Evolutionary conservation across 2,797 vertebrate genomes (phyloP).

Genomic region (Typhlichthys eigenmanni): DNA sequence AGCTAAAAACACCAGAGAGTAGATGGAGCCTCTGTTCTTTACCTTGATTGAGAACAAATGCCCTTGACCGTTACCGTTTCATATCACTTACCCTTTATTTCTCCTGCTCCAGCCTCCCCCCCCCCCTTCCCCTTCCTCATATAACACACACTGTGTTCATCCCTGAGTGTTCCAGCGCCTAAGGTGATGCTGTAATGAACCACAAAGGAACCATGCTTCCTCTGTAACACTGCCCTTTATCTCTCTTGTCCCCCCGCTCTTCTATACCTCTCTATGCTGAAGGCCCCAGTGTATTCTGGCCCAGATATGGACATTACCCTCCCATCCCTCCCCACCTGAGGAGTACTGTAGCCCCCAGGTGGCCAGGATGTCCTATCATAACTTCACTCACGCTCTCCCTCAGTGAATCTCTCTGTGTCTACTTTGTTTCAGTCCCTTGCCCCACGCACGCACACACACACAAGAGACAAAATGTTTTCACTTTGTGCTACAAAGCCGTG

Average conservation of each 20-base stretch:
- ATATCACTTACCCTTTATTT: conserved; percentile 42
- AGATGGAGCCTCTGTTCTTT: conserved; percentile 9
- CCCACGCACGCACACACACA: conserved; percentile 13
- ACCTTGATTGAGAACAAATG: conserved; percentile 41
- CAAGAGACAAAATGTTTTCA: not conserved
- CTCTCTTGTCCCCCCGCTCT: conserved; percentile 19
- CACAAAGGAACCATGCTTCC: conserved; percentile 20
- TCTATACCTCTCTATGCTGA: not conserved
- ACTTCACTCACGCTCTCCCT: conserved; percentile 24
- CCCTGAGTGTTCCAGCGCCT: conserved; percentile 26
- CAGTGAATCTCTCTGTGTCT: conserved; percentile 34
- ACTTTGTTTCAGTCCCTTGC: no score
- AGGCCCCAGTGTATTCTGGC: conserved; percentile 30
- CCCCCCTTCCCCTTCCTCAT: conserved; percentile 14
- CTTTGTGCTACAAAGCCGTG: not conserved
- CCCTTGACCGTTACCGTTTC: conserved; percentile 42
- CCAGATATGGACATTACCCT: conserved; percentile 45
- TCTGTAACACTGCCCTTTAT: conserved; percentile 37
- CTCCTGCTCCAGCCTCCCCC: conserved; percentile 15
- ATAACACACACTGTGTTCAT: conserved; percentile 33
- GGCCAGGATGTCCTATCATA: conserved; percentile 36
- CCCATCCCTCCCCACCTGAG: no score
- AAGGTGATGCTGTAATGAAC: conserved; percentile 32
- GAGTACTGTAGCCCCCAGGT: conserved; percentile 15
- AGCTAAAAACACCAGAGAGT: no score